These are phyloP conservation scores for Nanorana parkeri DNA, from an alignment of 2,113 vertebrate species.

Conservation along the genomic window DNA sequence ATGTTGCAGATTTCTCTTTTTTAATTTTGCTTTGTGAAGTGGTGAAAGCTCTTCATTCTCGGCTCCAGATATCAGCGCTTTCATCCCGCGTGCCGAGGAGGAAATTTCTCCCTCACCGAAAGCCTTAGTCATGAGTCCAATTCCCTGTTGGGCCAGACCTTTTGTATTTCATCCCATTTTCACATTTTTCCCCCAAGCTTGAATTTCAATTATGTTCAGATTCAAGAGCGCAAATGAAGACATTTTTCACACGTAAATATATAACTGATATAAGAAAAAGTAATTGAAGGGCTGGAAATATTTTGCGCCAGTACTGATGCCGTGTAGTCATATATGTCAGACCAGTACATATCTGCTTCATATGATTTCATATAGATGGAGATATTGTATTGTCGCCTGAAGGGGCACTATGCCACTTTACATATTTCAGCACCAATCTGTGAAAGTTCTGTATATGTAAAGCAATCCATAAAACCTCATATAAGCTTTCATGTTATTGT, in stretches of 20 bases:
- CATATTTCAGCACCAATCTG: no score
- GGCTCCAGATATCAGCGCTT: neutral
- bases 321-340: no score
- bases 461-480: no score
- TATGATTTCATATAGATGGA: no score
- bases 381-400: no score
- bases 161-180: conserved; percentile 1
- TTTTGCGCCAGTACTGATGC: no score
- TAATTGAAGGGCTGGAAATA: neutral
- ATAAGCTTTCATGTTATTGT: no score
- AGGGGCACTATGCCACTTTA: no score
- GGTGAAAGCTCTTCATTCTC: conserved; percentile 26
- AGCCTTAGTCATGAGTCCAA: conserved; percentile 4
- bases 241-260: neutral
- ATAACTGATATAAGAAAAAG: neutral
- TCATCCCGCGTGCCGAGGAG: neutral
- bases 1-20: neutral
- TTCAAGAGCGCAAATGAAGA: neutral
- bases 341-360: no score
- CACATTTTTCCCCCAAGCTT: neutral
- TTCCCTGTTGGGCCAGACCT: neutral
- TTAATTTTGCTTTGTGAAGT: conserved; percentile 29
- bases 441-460: no score
- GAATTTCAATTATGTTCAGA: neutral
- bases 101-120: conserved; percentile 13